Evolutionary conservation across 2,888 invertebrate genomes (phyloP).

Genomic region (Pyrgus malvae): DNA sequence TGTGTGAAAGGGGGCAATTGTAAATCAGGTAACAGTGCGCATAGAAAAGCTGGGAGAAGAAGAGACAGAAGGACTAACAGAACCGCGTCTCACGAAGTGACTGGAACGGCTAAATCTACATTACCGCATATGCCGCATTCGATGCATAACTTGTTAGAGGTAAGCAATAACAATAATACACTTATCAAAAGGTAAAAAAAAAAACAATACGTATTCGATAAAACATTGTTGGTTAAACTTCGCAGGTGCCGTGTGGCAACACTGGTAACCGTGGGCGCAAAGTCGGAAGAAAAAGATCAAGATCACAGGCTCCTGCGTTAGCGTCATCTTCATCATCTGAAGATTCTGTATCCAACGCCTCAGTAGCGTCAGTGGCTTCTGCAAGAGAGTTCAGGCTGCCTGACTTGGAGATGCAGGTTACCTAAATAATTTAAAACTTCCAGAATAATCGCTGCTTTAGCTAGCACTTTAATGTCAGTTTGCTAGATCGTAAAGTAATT

Average conservation of each 20-base stretch:
- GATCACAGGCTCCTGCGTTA: slow-evolving; percentile 70
- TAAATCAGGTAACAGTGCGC: slow-evolving; percentile 69
- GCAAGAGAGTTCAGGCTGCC: slow-evolving; percentile 66
- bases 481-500: no score
- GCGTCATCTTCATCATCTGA: slow-evolving; percentile 67
- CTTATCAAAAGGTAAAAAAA: background rate
- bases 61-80: slow-evolving; percentile 83
- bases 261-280: slow-evolving; percentile 65
- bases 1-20: slow-evolving; percentile 81
- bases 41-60: slow-evolving; percentile 83
- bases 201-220: background rate
- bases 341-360: slow-evolving; percentile 70
- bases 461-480: no score
- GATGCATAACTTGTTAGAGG: slow-evolving; percentile 83
- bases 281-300: slow-evolving; percentile 63
- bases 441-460: background rate
- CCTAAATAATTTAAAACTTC: background rate
- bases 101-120: slow-evolving; percentile 78
- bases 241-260: slow-evolving; percentile 64
- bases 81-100: slow-evolving; percentile 69
- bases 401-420: slow-evolving; percentile 71
- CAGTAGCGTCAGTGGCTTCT: slow-evolving; percentile 70
- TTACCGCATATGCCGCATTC: slow-evolving; percentile 78
- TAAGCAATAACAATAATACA: slow-evolving; percentile 43
- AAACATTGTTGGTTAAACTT: background rate